These are phyloP conservation scores for Typhlichthys subterraneus DNA, from an alignment of 2,797 vertebrate genomes.

Conservation along the genomic window DNA sequence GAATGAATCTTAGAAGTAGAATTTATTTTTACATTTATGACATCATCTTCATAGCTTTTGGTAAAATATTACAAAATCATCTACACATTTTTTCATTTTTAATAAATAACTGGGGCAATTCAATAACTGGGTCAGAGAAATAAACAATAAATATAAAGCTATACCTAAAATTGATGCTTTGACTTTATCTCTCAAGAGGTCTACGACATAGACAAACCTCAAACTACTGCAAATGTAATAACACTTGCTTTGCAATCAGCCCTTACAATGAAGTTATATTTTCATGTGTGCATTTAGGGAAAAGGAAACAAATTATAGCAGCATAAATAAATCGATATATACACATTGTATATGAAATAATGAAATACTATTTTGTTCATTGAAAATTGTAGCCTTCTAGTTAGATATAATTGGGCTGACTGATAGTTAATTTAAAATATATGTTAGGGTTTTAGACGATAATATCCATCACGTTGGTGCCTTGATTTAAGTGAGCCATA, in stretches of 20 bases:
- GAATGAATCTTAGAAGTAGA: background rate
- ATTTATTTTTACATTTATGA: background rate
- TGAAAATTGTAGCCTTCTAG: background rate
- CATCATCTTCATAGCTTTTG: constrained; percentile 4
- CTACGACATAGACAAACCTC: background rate
- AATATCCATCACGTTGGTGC: constrained; percentile 23
- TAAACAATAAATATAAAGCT: constrained; percentile 40
- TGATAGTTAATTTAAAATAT: constrained; percentile 10
- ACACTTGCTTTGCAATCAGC: constrained; percentile 25
- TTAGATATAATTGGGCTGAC: background rate
- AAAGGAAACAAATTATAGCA: constrained; percentile 3
- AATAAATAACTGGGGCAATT: constrained; percentile 25
- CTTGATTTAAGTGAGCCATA: constrained; percentile 26
- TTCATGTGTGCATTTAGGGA: constrained; percentile 10
- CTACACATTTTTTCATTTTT: constrained; percentile 3
- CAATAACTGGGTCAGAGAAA: constrained; percentile 27
- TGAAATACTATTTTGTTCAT: constrained; percentile 45
- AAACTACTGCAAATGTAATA: constrained; percentile 13
- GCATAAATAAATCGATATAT: constrained; percentile 9
- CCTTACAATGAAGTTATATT: constrained; percentile 22
- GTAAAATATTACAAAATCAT: constrained; percentile 24
- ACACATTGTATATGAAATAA: constrained; percentile 38
- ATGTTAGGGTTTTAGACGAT: constrained; percentile 3
- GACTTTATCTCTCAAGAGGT: no score
- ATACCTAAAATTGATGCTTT: background rate